A percentile compares a stretch with the other conserved stretches of the same genome.
phyloP scores from a whole-genome alignment of 92 coral and sea anemone species.

The Paragorgia papillata region DNA sequence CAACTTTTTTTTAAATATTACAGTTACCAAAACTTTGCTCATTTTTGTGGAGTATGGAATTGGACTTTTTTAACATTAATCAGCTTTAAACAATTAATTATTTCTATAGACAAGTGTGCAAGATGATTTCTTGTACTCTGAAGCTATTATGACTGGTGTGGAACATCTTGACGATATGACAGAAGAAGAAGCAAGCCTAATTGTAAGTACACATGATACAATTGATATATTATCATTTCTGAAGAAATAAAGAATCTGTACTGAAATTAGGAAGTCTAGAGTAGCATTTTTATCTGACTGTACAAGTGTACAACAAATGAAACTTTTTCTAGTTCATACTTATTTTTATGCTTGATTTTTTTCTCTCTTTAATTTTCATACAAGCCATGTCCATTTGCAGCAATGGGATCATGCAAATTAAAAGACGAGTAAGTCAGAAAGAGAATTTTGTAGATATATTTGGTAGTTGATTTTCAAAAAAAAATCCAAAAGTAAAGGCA shows the following conservation, averaged over 20 bases:
- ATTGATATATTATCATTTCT: no score
- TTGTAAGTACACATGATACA: no score
- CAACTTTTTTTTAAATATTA: no score
- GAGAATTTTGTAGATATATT: neutral
- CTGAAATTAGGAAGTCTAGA: neutral
- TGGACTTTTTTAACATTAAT: no score
- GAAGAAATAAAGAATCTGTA: no score
- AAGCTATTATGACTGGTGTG: constrained; percentile 67
- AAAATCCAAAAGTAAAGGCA: no score
- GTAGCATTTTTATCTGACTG: neutral
- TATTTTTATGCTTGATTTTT: neutral
- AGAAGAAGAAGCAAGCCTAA: constrained; percentile 70
- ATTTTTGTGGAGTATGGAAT: no score
- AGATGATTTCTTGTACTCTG: constrained; percentile 62
- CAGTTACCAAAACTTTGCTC: no score
- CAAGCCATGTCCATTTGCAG: constrained; percentile 78
- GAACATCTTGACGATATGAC: constrained; percentile 63
- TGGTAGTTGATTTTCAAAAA: no score
- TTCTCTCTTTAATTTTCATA: constrained; percentile 7
- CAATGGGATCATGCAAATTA: constrained; percentile 58
- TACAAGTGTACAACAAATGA: neutral
- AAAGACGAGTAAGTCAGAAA: constrained; percentile 49
- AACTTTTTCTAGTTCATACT: neutral
- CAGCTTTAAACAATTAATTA: no score
- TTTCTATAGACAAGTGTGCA: neutral